Percentiles rank a stretch among this genome's conserved stretches.
Conservation (phyloP, 2,797 vertebrate genomes). For the Diplodus sargus region DNA sequence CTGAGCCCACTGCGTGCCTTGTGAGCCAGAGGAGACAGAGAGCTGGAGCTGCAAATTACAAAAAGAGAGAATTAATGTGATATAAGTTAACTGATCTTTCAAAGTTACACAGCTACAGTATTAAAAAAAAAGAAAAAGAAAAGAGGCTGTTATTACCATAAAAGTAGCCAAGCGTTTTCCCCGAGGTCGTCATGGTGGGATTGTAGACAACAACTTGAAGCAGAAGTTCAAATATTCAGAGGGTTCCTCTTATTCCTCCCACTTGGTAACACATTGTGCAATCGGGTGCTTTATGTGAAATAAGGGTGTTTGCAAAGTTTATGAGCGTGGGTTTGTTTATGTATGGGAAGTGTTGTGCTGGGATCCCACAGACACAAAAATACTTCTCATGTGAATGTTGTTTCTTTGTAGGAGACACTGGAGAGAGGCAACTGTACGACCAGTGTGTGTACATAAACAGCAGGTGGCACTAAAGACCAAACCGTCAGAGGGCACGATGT, state of each 20-base stretch:
- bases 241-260: conserved; percentile 44
- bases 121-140: too few relatives aligned
- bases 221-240: conserved; percentile 2
- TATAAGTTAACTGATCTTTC: not conserved
- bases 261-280: conserved; percentile 20
- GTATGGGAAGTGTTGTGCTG: not conserved
- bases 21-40: conserved; percentile 56
- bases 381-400: not conserved
- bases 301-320: not conserved
- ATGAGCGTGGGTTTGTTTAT: not conserved
- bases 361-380: not conserved
- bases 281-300: not conserved
- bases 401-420: not conserved
- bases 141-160: conserved; percentile 42
- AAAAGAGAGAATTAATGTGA: conserved; percentile 4
- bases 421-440: not conserved
- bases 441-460: conserved; percentile 36
- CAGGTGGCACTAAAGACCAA: conserved; percentile 70
- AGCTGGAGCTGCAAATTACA: conserved; percentile 50
- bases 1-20: conserved; percentile 22
- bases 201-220: not conserved
- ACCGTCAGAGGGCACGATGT: not conserved
- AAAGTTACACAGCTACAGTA: not conserved
- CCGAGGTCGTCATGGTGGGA: conserved; percentile 42
- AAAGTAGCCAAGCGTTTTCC: conserved; percentile 23